These are phyloP conservation scores for Pseudoips prasinana DNA, from an alignment of 2,888 invertebrate species.

Conservation along the genomic window DNA sequence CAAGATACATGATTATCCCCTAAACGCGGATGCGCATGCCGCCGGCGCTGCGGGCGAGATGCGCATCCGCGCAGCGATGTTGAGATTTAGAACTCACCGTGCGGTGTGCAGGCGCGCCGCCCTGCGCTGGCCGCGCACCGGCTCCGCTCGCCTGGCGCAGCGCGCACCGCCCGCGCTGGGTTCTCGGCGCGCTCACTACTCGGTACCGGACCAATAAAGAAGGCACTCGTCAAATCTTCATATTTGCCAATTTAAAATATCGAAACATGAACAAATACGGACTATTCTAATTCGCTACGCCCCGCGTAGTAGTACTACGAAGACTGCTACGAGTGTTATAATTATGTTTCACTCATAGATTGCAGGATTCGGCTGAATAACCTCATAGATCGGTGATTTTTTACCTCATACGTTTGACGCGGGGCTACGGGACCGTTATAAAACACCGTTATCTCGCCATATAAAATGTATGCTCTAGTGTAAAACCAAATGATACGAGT, in stretches of 20 bases:
- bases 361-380: too few relatives aligned
- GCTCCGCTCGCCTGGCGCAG: conserved; percentile 29
- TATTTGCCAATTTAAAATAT: conserved; percentile 28
- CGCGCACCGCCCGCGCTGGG: conserved; percentile 22
- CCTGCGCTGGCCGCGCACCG: conserved; percentile 35
- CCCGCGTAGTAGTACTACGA: conserved; percentile 20
- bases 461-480: too few relatives aligned
- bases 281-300: conserved; percentile 19
- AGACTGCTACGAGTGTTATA: conserved; percentile 11
- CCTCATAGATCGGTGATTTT: too few relatives aligned
- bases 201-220: conserved; percentile 48
- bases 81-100: conserved; percentile 83
- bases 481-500: too few relatives aligned
- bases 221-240: conserved; percentile 36
- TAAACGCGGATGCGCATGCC: conserved; percentile 70
- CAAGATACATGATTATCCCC: conserved; percentile 83
- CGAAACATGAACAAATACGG: conserved; percentile 20
- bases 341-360: conserved; percentile 3
- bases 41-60: conserved; percentile 36
- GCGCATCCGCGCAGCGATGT: conserved; percentile 78
- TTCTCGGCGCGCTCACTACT: conserved; percentile 59
- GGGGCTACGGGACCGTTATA: too few relatives aligned
- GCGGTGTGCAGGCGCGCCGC: conserved; percentile 44
- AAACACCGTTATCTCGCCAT: too few relatives aligned
- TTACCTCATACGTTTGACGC: too few relatives aligned